Percentiles rank a stretch among this genome's conserved stretches.
phyloP scores from a whole-genome alignment of 2,797 vertebrate species.

The Decapterus maruadsi region DNA sequence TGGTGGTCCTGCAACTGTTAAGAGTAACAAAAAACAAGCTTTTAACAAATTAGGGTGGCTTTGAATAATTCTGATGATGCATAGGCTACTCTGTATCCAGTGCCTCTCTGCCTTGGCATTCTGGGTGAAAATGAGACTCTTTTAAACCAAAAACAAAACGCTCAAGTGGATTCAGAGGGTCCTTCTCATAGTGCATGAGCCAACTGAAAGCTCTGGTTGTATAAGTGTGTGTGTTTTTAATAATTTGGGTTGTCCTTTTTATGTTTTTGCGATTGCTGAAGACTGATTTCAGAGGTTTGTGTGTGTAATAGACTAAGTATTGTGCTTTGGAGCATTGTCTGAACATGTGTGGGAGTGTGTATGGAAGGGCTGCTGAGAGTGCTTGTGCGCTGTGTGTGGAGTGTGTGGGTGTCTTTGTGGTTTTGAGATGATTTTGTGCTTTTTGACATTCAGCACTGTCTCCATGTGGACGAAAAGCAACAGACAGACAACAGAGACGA shows the following conservation, averaged over 20 bases:
- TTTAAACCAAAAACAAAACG: constrained; percentile 10
- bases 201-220: constrained; percentile 35
- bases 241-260: constrained; percentile 35
- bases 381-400: constrained; percentile 62
- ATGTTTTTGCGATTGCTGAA: constrained; percentile 4
- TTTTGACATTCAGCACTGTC: constrained; percentile 76
- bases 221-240: constrained; percentile 12
- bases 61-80: background rate
- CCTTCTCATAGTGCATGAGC: constrained; percentile 5
- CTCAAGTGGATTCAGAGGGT: constrained; percentile 27
- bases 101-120: background rate
- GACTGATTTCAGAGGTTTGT: constrained; percentile 11
- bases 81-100: background rate
- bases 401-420: constrained; percentile 69
- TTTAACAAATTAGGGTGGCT: background rate
- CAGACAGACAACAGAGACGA: constrained; percentile 21
- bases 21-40: constrained; percentile 3
- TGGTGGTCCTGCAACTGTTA: background rate
- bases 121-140: constrained; percentile 16
- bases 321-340: constrained; percentile 37
- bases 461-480: constrained; percentile 62
- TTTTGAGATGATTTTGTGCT: constrained; percentile 65
- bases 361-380: constrained; percentile 63
- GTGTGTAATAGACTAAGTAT: constrained; percentile 24
- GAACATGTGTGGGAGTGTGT: constrained; percentile 67